A percentile compares a stretch with the other conserved stretches of the same genome.
phyloP scores from a whole-genome alignment of 2,888 invertebrate genomes.

The Sipha maydis region DNA sequence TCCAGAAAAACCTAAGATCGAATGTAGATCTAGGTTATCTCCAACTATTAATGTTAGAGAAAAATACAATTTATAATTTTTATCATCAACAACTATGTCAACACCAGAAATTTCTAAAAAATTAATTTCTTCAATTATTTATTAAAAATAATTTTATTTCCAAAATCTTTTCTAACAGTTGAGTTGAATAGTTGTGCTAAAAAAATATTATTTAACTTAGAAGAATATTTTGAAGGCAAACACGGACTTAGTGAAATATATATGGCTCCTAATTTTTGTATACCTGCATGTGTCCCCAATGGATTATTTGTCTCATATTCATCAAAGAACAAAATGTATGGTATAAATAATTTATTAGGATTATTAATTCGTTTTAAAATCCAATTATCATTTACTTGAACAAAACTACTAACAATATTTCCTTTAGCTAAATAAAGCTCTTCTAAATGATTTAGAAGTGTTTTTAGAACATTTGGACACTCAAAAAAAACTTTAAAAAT shows the following conservation, averaged over 20 bases:
- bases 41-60: conserved; percentile 62
- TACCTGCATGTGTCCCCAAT: background rate
- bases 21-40: conserved; percentile 63
- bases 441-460: background rate
- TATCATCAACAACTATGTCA: conserved; percentile 31
- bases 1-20: conserved; percentile 63
- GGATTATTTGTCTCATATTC: conserved; percentile 12
- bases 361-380: background rate
- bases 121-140: conserved; percentile 63
- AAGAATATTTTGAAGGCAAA: background rate
- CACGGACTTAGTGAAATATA: conserved; percentile 1
- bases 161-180: background rate
- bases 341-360: background rate
- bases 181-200: background rate
- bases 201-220: conserved; percentile 6
- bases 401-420: background rate
- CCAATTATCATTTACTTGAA: background rate
- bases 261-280: background rate
- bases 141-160: conserved; percentile 47
- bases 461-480: conserved; percentile 16
- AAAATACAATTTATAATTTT: conserved; percentile 61
- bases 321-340: conserved; percentile 5
- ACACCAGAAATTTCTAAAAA: conserved; percentile 63
- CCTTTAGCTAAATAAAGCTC: background rate
- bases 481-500: conserved; percentile 25